A percentile compares a stretch with the other conserved stretches of the same genome.
Evolutionary conservation across 2,113 vertebrate genomes (phyloP).

Genomic region (Thymallus thymallus): DNA sequence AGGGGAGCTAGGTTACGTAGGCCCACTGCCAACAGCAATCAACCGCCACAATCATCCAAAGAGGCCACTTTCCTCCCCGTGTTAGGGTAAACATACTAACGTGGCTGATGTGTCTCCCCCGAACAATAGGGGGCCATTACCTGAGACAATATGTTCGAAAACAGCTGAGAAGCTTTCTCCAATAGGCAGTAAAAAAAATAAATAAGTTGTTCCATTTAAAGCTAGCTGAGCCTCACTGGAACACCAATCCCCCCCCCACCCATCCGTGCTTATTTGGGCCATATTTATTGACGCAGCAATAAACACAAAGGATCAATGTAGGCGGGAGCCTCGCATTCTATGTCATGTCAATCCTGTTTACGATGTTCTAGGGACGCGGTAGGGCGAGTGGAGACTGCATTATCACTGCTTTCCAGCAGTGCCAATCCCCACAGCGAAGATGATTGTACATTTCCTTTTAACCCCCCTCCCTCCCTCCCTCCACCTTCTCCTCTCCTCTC

Average conservation of each 20-base stretch:
- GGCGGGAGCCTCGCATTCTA: background rate
- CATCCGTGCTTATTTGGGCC: slow-evolving; percentile 1
- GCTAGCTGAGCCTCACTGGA: background rate
- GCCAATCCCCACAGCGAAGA: slow-evolving; percentile 36
- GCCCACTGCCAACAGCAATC: slow-evolving; percentile 43
- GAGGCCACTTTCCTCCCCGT: slow-evolving; percentile 24
- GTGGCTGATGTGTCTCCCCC: slow-evolving; percentile 23
- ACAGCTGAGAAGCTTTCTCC: background rate
- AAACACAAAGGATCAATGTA: slow-evolving; percentile 37
- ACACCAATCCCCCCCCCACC: background rate
- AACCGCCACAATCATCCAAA: slow-evolving; percentile 4
- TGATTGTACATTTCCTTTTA: slow-evolving; percentile 32
- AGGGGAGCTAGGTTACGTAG: slow-evolving; percentile 43
- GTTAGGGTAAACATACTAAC: slow-evolving; percentile 22
- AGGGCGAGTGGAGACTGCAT: slow-evolving; percentile 13
- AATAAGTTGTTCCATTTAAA: background rate
- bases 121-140: slow-evolving; percentile 47
- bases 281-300: slow-evolving; percentile 19
- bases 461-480: slow-evolving; percentile 15
- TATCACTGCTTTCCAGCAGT: slow-evolving; percentile 30
- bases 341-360: slow-evolving; percentile 24
- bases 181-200: background rate
- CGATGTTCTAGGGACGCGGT: slow-evolving; percentile 12
- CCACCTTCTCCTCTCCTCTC: slow-evolving; percentile 14
- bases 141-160: slow-evolving; percentile 16